Evolutionary conservation across 2,797 vertebrate genomes (phyloP).

Genomic region (Chaetophractus vellerosus): DNA sequence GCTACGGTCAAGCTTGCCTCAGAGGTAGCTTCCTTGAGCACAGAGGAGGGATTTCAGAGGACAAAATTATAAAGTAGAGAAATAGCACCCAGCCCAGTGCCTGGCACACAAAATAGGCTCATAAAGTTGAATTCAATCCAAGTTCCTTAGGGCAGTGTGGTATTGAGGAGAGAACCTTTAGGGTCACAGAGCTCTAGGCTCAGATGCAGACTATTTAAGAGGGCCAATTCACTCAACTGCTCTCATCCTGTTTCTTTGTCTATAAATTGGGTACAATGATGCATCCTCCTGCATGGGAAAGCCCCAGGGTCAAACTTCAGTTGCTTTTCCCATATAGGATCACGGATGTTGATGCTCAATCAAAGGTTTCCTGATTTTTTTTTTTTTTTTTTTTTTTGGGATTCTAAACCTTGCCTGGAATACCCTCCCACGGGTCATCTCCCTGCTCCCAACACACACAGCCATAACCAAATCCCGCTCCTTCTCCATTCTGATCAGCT

Average conservation of each 20-base stretch:
- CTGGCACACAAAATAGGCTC: not conserved
- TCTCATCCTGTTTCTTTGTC: slow-evolving; percentile 4
- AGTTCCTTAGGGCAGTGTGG: not conserved
- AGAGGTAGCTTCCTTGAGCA: not conserved
- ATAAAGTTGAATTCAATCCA: slow-evolving; percentile 54
- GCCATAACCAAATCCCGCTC: slow-evolving; percentile 38
- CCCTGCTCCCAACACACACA: not conserved
- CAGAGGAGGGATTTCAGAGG: slow-evolving; percentile 11
- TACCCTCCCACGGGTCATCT: not conserved
- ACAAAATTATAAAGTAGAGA: slow-evolving; percentile 62
- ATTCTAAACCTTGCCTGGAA: slow-evolving; percentile 9
- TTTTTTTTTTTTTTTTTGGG: not conserved
- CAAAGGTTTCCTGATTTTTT: slow-evolving; percentile 15
- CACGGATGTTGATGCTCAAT: not conserved
- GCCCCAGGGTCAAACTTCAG: slow-evolving; percentile 50
- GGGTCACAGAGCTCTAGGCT: not conserved
- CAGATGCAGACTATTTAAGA: not conserved
- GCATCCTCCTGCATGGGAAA: not conserved
- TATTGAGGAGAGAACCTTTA: not conserved
- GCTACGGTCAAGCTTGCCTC: not conserved
- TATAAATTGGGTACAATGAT: not conserved
- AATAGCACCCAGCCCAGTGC: not conserved
- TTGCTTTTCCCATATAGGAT: not conserved
- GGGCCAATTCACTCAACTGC: slow-evolving; percentile 17
- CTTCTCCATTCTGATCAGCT: slow-evolving; percentile 19